Percentiles rank a stretch among this genome's conserved stretches.
Conservation (phyloP, 2,113 vertebrate species). For the Callipepla californica region DNA sequence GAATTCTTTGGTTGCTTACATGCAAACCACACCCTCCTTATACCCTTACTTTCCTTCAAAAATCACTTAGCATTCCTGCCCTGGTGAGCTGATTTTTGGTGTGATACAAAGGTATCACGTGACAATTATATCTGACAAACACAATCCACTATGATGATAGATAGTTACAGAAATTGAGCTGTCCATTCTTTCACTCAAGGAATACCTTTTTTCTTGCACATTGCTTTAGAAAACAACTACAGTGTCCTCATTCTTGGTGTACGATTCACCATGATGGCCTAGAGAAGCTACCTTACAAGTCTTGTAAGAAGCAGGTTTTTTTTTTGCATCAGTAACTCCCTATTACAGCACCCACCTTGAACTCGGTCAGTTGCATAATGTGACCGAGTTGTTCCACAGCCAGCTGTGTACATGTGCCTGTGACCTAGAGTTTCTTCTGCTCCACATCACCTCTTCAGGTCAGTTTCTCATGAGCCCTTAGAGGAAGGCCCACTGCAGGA, state of each 20-base stretch:
- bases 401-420: neutral
- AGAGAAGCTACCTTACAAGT: neutral
- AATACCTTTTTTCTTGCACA: neutral
- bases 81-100: neutral
- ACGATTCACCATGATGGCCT: neutral
- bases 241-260: neutral
- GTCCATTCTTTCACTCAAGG: neutral
- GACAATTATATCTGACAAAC: neutral
- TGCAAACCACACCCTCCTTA: no score
- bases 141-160: no score
- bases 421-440: neutral
- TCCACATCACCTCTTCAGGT: neutral
- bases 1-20: neutral
- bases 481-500: neutral
- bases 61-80: neutral
- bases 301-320: neutral
- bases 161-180: neutral
- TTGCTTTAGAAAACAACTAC: neutral
- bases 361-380: neutral
- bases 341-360: neutral
- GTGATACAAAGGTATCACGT: neutral
- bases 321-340: neutral
- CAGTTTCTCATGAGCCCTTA: neutral
- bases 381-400: neutral
- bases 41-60: neutral